A percentile compares a stretch with the other conserved stretches of the same genome.
Evolutionary conservation across 2,113 vertebrate genomes (phyloP).

Genomic region (Neopipo cinnamomea): DNA sequence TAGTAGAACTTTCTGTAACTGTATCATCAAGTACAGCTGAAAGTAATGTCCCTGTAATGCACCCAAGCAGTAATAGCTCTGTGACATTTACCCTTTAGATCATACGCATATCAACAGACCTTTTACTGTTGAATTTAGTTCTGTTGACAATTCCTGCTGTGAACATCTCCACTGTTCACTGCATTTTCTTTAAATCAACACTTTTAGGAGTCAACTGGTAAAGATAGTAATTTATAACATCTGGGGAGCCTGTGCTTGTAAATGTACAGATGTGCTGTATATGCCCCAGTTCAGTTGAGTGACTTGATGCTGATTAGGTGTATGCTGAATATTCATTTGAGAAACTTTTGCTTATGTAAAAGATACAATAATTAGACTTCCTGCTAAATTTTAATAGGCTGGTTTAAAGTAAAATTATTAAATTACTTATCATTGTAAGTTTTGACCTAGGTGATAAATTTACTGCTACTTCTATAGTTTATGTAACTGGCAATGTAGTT

Average conservation of each 20-base stretch:
- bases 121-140: constrained; percentile 10
- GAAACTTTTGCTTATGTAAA: not conserved
- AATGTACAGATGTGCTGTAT: constrained; percentile 23
- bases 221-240: constrained; percentile 60
- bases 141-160: constrained; percentile 65
- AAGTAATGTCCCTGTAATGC: not conserved
- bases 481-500: not conserved
- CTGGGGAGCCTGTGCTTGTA: constrained; percentile 37
- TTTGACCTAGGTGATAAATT: not conserved
- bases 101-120: constrained; percentile 1
- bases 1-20: not conserved
- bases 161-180: constrained; percentile 57
- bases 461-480: not conserved
- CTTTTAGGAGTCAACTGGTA: constrained; percentile 47
- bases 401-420: not conserved
- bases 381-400: not conserved
- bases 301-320: not conserved
- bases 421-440: not conserved
- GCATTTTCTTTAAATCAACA: constrained; percentile 49
- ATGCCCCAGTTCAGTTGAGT: not conserved
- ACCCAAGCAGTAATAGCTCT: not conserved
- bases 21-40: not conserved
- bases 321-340: not conserved
- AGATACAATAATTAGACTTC: not conserved
- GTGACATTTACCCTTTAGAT: constrained; percentile 17